Evolutionary conservation across 2,888 invertebrate genomes (phyloP).

Genomic region (Ormyrus labotus): DNA sequence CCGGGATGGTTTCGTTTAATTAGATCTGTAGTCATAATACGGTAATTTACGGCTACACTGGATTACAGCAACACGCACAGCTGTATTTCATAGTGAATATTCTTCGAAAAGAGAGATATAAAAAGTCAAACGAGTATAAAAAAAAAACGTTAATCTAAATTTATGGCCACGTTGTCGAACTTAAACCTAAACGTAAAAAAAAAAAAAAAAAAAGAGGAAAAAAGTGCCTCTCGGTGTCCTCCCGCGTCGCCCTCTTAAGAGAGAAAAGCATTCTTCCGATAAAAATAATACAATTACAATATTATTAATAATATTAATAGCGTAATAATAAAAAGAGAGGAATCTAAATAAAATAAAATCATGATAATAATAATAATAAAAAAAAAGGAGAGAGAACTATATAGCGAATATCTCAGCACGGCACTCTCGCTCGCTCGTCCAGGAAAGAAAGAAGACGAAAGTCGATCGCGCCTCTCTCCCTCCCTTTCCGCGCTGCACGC

Average conservation of each 20-base stretch:
- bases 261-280: slow-evolving; percentile 21
- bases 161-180: slow-evolving; percentile 19
- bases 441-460: slow-evolving; percentile 38
- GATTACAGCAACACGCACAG: no score
- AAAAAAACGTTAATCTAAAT: no score
- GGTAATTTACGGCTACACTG: no score
- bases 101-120: no score
- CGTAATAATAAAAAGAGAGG: slow-evolving; percentile 10
- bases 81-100: no score
- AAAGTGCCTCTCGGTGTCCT: slow-evolving; percentile 9
- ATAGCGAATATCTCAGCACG: slow-evolving; percentile 3
- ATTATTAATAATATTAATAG: slow-evolving; percentile 15
- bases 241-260: slow-evolving; percentile 16
- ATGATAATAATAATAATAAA: no score
- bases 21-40: no score
- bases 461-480: neutral
- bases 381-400: slow-evolving; percentile 37
- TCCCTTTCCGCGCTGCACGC: neutral
- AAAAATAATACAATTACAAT: slow-evolving; percentile 24
- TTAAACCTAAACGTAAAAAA: neutral
- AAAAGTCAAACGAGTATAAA: no score
- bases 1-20: no score
- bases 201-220: neutral
- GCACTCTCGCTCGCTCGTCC: slow-evolving; percentile 22
- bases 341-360: slow-evolving; percentile 9